phyloP scores from a whole-genome alignment of 2,797 vertebrate genomes.

The Ataeniobius toweri region DNA sequence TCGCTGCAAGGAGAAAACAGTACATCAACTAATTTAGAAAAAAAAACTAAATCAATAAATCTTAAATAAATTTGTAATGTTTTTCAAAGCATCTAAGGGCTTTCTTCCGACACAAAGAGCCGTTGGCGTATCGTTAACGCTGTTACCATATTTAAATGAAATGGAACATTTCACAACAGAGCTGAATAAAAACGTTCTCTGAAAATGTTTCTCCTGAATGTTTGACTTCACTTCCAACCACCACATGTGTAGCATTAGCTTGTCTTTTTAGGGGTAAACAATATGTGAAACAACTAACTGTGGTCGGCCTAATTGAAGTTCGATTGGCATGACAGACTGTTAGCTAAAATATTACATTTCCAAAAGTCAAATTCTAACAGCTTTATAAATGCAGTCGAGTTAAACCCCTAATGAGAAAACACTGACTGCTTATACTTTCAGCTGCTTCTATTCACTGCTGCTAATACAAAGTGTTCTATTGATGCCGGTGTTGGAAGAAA shows the following conservation, averaged over 20 bases:
- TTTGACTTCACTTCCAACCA: not conserved
- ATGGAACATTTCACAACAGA: not conserved
- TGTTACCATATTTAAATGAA: not conserved
- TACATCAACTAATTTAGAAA: not conserved
- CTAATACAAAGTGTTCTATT: not conserved
- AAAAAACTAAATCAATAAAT: not conserved
- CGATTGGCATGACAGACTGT: not conserved
- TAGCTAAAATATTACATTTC: not conserved
- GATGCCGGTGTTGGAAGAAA: not conserved
- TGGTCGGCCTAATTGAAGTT: not conserved
- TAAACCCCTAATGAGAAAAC: no score
- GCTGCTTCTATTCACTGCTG: not conserved
- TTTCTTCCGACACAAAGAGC: not conserved
- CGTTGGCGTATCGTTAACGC: not conserved
- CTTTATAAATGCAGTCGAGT: no score
- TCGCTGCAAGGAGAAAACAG: constrained; percentile 79
- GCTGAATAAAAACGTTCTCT: not conserved
- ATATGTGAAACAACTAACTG: not conserved
- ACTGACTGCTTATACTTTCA: not conserved
- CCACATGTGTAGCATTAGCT: not conserved
- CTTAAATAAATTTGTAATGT: not conserved
- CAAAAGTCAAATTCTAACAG: not conserved
- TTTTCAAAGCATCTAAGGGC: not conserved
- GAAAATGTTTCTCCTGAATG: not conserved
- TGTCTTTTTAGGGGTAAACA: not conserved